A percentile compares a stretch with the other conserved stretches of the same genome.
Conservation (phyloP, 2,888 invertebrate genomes). For the Colletes collaris region DNA sequence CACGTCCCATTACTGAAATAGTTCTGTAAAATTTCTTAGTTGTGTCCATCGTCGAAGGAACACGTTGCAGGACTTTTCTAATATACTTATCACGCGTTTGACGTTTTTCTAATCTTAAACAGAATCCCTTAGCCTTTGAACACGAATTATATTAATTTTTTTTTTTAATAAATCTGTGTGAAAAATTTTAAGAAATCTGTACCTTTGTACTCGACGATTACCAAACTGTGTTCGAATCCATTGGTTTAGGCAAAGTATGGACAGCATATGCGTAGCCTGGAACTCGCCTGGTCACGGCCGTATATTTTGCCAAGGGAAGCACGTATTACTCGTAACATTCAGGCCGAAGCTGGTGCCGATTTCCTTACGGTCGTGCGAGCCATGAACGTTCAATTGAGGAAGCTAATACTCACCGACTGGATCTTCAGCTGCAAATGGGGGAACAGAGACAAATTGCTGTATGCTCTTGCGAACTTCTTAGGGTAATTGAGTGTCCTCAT, state of each 20-base stretch:
- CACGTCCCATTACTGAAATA: too few species aligned
- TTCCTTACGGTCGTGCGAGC: conserved; percentile 80
- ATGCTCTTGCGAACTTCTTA: conserved; percentile 77
- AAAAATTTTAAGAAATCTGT: too few species aligned
- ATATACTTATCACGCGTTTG: too few species aligned
- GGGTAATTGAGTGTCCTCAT: conserved; percentile 67
- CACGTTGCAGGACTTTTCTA: too few species aligned
- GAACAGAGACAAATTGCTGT: conserved; percentile 77
- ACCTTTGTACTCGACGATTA: too few species aligned
- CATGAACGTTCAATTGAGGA: conserved; percentile 82
- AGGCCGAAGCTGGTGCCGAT: conserved; percentile 81
- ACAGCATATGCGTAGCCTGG: conserved; percentile 82
- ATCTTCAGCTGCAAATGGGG: conserved; percentile 82
- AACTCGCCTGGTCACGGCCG: conserved; percentile 84
- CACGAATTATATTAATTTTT: too few species aligned
- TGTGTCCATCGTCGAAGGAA: too few species aligned
- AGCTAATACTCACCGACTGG: conserved; percentile 84
- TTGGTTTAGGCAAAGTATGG: conserved; percentile 79
- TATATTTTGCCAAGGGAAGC: conserved; percentile 75
- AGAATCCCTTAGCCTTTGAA: too few species aligned
- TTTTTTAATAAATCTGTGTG: too few species aligned
- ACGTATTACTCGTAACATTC: conserved; percentile 79
- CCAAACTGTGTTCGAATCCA: not conserved
- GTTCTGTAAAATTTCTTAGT: too few species aligned
- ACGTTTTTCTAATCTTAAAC: too few species aligned